Percentiles rank a stretch among this genome's conserved stretches.
These are phyloP conservation scores for Varecia variegata DNA, from an alignment of 2,797 vertebrate species.

Conservation along the genomic window DNA sequence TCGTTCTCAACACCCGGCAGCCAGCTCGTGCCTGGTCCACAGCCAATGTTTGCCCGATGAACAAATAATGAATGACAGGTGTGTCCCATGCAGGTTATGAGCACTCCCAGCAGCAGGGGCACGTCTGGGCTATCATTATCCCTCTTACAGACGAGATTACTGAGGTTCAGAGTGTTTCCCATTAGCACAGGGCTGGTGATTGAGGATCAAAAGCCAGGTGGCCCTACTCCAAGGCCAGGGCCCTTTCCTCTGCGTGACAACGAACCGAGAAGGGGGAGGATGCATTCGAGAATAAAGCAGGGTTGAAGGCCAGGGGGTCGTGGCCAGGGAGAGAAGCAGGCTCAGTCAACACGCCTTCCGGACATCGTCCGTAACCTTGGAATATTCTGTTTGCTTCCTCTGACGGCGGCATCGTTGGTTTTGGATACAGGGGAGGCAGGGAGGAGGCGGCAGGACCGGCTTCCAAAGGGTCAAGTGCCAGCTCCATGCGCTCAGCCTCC, in stretches of 20 bases:
- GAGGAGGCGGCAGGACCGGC: not conserved
- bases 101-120: no score
- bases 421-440: not conserved
- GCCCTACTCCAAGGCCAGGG: not conserved
- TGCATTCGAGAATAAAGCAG: not conserved
- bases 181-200: not conserved
- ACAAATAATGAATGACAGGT: no score
- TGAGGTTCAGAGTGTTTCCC: not conserved
- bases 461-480: not conserved
- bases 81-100: fast-evolving
- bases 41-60: not conserved
- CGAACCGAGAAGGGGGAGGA: not conserved
- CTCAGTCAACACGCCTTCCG: not conserved
- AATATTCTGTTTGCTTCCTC: not conserved
- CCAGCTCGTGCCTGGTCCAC: not conserved
- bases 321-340: not conserved
- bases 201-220: not conserved
- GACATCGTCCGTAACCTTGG: not conserved
- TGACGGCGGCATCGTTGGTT: not conserved
- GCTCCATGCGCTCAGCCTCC: not conserved
- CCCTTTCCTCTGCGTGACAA: fast-evolving
- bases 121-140: fast-evolving
- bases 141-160: not conserved
- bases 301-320: not conserved
- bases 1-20: fast-evolving